Evolutionary conservation across 2,797 vertebrate species (phyloP), one percentile per base, ranked within the genome.

Genomic region (Enteromius radiatus): DNA sequence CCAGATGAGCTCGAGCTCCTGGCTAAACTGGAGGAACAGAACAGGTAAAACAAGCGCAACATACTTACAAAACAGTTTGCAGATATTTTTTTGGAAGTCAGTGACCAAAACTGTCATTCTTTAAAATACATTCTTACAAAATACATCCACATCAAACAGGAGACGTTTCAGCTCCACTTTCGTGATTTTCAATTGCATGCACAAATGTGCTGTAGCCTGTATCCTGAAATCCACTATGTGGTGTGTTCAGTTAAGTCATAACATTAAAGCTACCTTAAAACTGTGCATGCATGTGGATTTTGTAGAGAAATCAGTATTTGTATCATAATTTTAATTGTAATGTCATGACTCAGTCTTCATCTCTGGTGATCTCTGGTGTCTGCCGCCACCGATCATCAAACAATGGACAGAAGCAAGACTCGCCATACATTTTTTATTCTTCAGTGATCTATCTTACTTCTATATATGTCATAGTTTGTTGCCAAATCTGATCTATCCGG

Each of bases 11-110:
- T 98, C 83, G 97, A 99, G 93, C 95, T 99, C 64, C 92, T 99
- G 88, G 97, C 96, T 28, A 99, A 98, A 86, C 94, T 99, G 23
- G 97, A 98, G 90, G 97, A 99, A 89, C 97, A 99, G 89, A 99
- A 99, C 91, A 95, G 97, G 97, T 97, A 88, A 36, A 14, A 36
- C 33, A 38, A 67, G 11, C 49, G 31, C 19, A 45, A 63, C 23
- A 15, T 23, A 33, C 45, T 65, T 19, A 33, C 49, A 71, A 52
- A 56, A 78, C 33, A 47, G 9, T 33, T 12, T 63, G 6, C 14
- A 7, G 3, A 8, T 63, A 63, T 31, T 63, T 31, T 31, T 63
- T 31, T 17, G 26, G 12, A 63, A 17, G 26, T 28, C 12, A 28
- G 4, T 1, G 11, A 6, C 23, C 4, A 26, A 59, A 59, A 14